Base-by-base conservation (phyloP, 2,888 invertebrate genomes). In the Slavum lentiscoides region DNA sequence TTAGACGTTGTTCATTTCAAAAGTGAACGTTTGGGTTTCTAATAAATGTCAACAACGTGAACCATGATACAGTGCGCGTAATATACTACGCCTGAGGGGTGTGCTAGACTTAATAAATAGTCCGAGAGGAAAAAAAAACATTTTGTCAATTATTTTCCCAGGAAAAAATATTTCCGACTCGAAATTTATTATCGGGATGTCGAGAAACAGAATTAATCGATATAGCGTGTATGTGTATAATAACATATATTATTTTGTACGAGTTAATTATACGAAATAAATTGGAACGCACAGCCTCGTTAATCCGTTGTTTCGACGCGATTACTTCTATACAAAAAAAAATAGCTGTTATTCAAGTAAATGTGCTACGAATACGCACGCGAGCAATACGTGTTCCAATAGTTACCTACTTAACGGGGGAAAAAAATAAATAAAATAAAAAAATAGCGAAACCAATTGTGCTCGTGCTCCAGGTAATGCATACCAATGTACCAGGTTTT, bases 31-130 rank as follows among this genome's bases (percentile, higher is more conserved):
- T n/a, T 59, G 59, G 11, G 17, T 68, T 68, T 30, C 49, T 23
- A 53, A 68, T 68, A 68, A 68, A 68, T 68, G 49, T 53, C 53
- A 68, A 23, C 53, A 68, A 49, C 49, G 11, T 49, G 49, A n/a
- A 59, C 21, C 17, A 19, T 3, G 17, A 68, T 23, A 19, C 2
- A 53, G 11, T 17, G 21, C 1, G 43, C 4, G 21, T 23, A 53
- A 11, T 68, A 68, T 68, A 49, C 17, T 15, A 68, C 2, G 59
- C n/a, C 2, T 59, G 21, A 23, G 37, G 68, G 30, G 17, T 49
- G 17, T 49, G 68, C 17, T 43, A 21, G 21, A 7, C 43, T 64
- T 64, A 23, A 30, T 30, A 30, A 19, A 17, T 64, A 13, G 6
- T 67, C 43, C 8, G 21, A 67, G 43, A 43, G 21, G 3, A 67